Evolutionary conservation across 2,888 invertebrate species (phyloP).

Genomic region (Eupithecia insigniata): DNA sequence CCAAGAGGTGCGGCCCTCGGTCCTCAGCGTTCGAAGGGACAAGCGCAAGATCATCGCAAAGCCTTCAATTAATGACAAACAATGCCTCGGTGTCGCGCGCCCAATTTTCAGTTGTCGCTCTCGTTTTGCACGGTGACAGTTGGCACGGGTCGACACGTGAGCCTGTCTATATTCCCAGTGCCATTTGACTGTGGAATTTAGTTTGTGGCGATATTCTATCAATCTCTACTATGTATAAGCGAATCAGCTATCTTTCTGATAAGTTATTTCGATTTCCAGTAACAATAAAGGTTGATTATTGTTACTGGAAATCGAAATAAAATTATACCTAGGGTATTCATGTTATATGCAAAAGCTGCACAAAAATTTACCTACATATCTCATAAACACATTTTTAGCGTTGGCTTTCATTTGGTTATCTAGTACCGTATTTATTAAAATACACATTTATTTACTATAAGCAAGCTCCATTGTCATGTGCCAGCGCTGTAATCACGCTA

Average conservation of each 20-base stretch:
- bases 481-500: background rate
- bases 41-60: conserved; percentile 78
- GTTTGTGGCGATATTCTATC: conserved; percentile 45
- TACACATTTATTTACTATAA: background rate
- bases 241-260: background rate
- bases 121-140: conserved; percentile 77
- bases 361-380: background rate
- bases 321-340: background rate
- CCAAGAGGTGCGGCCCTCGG: conserved; percentile 76
- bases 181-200: conserved; percentile 47
- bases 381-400: background rate
- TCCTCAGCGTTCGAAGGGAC: conserved; percentile 56
- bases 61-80: conserved; percentile 82
- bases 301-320: background rate
- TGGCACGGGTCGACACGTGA: conserved; percentile 73
- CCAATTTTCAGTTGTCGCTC: conserved; percentile 81
- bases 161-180: conserved; percentile 59
- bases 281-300: too few species aligned
- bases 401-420: background rate
- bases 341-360: background rate
- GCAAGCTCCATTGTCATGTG: background rate
- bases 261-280: too few species aligned
- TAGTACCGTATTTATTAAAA: background rate
- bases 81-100: conserved; percentile 67
- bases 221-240: conserved; percentile 1